Evolutionary conservation across 2,797 vertebrate species (phyloP).

Genomic region (Chrysocyon brachyurus): DNA sequence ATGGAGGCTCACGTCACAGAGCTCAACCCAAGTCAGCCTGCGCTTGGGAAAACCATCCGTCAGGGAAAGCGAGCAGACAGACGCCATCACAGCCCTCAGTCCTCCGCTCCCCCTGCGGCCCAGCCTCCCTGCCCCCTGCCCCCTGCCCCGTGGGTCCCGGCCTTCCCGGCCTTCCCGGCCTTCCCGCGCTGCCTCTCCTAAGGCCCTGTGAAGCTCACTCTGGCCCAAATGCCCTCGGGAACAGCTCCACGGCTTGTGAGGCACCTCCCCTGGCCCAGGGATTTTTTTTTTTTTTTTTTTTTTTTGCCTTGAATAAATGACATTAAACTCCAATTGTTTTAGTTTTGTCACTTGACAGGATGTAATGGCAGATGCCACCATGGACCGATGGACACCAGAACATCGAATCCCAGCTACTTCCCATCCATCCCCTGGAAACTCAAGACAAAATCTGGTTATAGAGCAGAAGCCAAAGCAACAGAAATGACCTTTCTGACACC

Average conservation of each 20-base stretch:
- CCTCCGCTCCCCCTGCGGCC: too few species aligned
- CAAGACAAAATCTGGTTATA: conserved; percentile 3
- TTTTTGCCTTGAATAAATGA: neutral
- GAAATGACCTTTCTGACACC: neutral
- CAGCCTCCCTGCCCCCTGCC: too few species aligned
- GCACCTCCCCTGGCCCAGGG: neutral
- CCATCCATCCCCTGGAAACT: neutral
- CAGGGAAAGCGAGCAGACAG: too few species aligned
- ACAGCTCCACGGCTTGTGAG: neutral
- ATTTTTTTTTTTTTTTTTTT: neutral
- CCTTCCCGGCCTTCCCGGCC: too few species aligned
- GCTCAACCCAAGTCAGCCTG: neutral
- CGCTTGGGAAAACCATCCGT: neutral
- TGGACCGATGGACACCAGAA: neutral
- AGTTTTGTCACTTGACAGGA: neutral
- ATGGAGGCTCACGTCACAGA: neutral
- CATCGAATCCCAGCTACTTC: neutral
- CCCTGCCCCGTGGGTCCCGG: too few species aligned
- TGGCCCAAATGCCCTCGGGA: neutral
- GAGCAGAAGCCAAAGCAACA: neutral
- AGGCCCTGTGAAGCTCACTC: neutral
- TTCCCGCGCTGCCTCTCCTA: neutral
- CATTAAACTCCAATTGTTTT: neutral
- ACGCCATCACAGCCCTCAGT: too few species aligned
- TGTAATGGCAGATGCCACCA: neutral